Evolutionary conservation across 1,140 invertebrate genomes (phyloP).

Genomic region (Adelges cooleyi): DNA sequence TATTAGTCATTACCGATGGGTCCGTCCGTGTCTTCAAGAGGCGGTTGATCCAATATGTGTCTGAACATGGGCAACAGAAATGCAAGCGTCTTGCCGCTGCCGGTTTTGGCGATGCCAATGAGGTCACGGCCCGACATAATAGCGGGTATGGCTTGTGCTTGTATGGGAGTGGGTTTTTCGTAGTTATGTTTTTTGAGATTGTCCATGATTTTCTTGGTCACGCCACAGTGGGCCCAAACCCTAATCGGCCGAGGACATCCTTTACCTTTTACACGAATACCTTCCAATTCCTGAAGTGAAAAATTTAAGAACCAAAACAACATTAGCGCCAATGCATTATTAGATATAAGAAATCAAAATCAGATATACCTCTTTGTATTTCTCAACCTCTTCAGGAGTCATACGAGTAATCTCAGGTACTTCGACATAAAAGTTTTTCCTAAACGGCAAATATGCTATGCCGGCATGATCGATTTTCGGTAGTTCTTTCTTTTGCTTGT

Average conservation of each 20-base stretch:
- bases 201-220: slow-evolving; percentile 92
- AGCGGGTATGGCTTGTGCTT: slow-evolving; percentile 95
- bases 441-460: slow-evolving; percentile 76
- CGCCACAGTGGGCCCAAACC: slow-evolving; percentile 97
- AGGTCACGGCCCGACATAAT: slow-evolving; percentile 94
- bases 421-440: slow-evolving; percentile 96
- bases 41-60: slow-evolving; percentile 90
- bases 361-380: slow-evolving; percentile 53
- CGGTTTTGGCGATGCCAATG: slow-evolving; percentile 98
- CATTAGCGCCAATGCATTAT: too few relatives aligned
- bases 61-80: slow-evolving; percentile 98
- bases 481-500: slow-evolving; percentile 78
- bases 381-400: slow-evolving; percentile 77
- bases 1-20: slow-evolving; percentile 56
- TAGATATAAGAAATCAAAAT: neutral
- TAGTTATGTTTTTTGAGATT: slow-evolving; percentile 84
- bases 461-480: slow-evolving; percentile 77
- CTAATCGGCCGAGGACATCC: slow-evolving; percentile 91
- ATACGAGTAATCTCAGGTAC: slow-evolving; percentile 80
- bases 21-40: slow-evolving; percentile 88
- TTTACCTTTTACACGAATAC: slow-evolving; percentile 70
- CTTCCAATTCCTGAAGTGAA: slow-evolving; percentile 54
- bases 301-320: neutral
- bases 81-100: slow-evolving; percentile 96
- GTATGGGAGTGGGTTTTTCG: slow-evolving; percentile 97